These are phyloP conservation scores for Prunella himalayana DNA, from an alignment of 2,113 vertebrate genomes.

Conservation along the genomic window DNA sequence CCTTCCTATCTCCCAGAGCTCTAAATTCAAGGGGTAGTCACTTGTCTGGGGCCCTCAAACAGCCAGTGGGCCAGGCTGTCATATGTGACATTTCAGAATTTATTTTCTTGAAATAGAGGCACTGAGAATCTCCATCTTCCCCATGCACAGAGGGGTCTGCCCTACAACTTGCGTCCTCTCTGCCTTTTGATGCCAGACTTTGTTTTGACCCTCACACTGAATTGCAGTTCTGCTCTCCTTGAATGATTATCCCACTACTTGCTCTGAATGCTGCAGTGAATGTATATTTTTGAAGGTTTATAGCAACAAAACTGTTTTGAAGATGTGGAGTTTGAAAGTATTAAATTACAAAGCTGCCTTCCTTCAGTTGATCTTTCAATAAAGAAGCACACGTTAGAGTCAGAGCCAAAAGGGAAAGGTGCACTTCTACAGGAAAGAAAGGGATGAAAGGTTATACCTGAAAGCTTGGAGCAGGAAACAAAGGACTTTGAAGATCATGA, in stretches of 20 bases:
- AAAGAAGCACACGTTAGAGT: not conserved
- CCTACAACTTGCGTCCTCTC: not conserved
- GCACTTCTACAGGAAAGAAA: not conserved
- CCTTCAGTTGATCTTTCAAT: not conserved
- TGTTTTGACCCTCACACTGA: not conserved
- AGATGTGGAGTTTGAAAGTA: not conserved
- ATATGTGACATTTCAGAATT: not conserved
- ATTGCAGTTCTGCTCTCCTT: not conserved
- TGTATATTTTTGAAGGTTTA: not conserved
- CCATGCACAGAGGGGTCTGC: not conserved
- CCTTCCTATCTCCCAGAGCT: not conserved
- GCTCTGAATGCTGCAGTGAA: not conserved
- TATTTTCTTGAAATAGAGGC: not conserved
- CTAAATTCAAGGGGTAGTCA: not conserved
- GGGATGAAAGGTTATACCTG: not conserved
- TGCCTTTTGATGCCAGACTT: not conserved
- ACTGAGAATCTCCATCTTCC: not conserved
- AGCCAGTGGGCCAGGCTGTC: not conserved
- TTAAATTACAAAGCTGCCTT: not conserved
- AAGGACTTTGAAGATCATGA: not conserved
- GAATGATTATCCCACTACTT: not conserved
- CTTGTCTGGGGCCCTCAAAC: not conserved
- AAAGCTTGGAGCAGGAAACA: not conserved
- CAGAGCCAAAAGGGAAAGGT: not conserved
- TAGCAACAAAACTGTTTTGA: not conserved